Evolutionary conservation across 2,888 invertebrate genomes (phyloP).

Genomic region (Ptycholaimellus sp.): DNA sequence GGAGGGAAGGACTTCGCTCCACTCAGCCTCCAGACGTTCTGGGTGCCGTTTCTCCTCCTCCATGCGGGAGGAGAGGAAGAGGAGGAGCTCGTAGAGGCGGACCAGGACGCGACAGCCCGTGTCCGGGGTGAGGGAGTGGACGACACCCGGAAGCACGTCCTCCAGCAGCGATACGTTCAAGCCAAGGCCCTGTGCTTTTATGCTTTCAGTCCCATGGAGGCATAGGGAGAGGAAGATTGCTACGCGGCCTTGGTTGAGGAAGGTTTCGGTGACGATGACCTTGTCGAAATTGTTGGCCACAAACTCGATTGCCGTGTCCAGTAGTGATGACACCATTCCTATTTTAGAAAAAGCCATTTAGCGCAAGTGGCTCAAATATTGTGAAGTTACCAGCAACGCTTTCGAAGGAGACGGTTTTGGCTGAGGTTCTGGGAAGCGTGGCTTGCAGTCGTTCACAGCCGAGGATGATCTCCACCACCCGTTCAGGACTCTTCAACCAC

Average conservation of each 20-base stretch:
- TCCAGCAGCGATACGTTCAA: constrained; percentile 52
- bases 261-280: constrained; percentile 45
- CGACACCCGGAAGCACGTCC: constrained; percentile 50
- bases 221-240: not conserved
- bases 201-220: not conserved
- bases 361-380: not conserved
- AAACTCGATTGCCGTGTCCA: constrained; percentile 54
- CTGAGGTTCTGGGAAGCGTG: constrained; percentile 37
- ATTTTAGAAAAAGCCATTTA: not conserved
- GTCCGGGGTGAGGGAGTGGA: constrained; percentile 52
- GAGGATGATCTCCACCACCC: constrained; percentile 53
- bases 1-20: no score
- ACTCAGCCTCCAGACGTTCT: no score
- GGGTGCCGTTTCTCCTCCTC: no score
- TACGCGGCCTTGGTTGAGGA: constrained; percentile 40
- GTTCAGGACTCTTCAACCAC: constrained; percentile 39
- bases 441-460: constrained; percentile 56
- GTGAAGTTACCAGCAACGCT: not conserved
- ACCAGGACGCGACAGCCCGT: constrained; percentile 56
- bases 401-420: not conserved
- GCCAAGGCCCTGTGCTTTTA: constrained; percentile 35
- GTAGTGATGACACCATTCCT: constrained; percentile 47
- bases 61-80: no score
- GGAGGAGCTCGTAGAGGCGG: constrained; percentile 28
- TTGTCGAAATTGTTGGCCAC: constrained; percentile 50